Evolutionary conservation across 1,140 invertebrate genomes (phyloP).

Genomic region (Megalonaias nervosa): DNA sequence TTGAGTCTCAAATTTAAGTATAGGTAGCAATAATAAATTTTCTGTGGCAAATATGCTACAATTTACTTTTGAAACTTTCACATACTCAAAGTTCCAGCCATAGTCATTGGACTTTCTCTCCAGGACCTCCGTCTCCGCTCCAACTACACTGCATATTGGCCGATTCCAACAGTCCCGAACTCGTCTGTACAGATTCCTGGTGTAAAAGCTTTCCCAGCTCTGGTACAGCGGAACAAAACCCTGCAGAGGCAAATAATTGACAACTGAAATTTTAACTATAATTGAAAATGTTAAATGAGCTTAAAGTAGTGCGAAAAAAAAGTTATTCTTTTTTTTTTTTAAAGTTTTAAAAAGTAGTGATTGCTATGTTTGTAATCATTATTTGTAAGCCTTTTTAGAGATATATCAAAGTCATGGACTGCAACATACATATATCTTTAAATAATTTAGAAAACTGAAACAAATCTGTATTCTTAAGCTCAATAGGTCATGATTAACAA

Average conservation of each 20-base stretch:
- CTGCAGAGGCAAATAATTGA: slow-evolving; percentile 49
- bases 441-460: too few species aligned
- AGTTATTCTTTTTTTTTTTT: too few species aligned
- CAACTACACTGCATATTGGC: slow-evolving; percentile 93
- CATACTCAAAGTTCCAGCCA: slow-evolving; percentile 80
- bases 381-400: too few species aligned
- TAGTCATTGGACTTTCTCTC: slow-evolving; percentile 88
- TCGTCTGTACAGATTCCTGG: slow-evolving; percentile 91
- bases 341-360: too few species aligned
- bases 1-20: neutral
- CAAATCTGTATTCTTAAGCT: too few species aligned
- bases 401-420: too few species aligned
- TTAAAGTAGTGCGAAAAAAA: too few species aligned
- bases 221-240: slow-evolving; percentile 84
- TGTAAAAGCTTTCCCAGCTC: slow-evolving; percentile 95
- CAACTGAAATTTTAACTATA: too few species aligned
- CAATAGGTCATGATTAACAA: too few species aligned
- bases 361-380: too few species aligned
- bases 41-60: neutral
- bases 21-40: neutral
- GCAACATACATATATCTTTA: too few species aligned
- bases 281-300: too few species aligned
- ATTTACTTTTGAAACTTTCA: neutral
- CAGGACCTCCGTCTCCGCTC: slow-evolving; percentile 87
- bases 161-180: slow-evolving; percentile 95